Conservation (phyloP, 1,140 invertebrate species). For the Dendrolimus kikuchii region DNA sequence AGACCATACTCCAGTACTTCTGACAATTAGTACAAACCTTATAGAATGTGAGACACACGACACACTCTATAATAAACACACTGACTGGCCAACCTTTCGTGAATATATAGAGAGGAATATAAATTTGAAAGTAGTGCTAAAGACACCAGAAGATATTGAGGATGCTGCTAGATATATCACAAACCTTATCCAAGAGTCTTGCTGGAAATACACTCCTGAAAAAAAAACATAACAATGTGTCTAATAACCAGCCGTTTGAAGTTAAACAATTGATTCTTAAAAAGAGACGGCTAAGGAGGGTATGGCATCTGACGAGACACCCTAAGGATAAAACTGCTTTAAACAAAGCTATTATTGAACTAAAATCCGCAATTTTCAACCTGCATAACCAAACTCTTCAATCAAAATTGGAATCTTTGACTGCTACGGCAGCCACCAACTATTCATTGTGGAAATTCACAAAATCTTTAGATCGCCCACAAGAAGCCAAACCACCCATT, state of each 20-base stretch:
- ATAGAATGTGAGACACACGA: constrained; percentile 1
- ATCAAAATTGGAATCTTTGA: constrained; percentile 2
- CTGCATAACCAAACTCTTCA: background rate
- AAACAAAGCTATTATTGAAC: constrained; percentile 1
- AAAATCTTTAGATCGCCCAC: constrained; percentile 5
- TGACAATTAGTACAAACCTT: constrained; percentile 8
- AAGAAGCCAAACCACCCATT: constrained; percentile 2
- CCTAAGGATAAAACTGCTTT: constrained; percentile 5
- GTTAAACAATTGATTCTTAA: constrained; percentile 9
- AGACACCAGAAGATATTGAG: constrained; percentile 19
- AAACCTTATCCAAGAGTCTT: constrained; percentile 11
- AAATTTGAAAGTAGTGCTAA: constrained; percentile 12
- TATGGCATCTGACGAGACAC: constrained; percentile 9
- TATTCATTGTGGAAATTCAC: constrained; percentile 12
- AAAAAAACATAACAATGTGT: background rate
- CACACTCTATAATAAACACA: constrained; percentile 10
- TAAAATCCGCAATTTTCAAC: background rate
- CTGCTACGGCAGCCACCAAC: background rate
- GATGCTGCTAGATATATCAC: constrained; percentile 12
- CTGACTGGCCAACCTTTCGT: constrained; percentile 13
- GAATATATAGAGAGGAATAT: constrained; percentile 8
- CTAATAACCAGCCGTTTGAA: constrained; percentile 2
- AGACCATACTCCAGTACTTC: constrained; percentile 14
- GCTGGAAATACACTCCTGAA: constrained; percentile 12
- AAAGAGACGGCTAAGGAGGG: constrained; percentile 11